phyloP scores from a whole-genome alignment of 2,888 invertebrate genomes.

The Tipula unca region DNA sequence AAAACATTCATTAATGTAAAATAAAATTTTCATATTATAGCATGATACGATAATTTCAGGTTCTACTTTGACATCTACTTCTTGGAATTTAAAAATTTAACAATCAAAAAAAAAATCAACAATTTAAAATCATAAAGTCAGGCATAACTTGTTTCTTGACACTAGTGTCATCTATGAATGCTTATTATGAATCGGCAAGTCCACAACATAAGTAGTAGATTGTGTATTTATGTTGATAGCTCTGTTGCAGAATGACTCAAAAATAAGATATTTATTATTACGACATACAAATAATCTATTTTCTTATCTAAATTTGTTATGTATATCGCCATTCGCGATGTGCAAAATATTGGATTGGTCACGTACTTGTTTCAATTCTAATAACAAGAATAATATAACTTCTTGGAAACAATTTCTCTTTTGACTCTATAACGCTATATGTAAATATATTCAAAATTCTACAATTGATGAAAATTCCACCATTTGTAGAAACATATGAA shows the following conservation, averaged over 20 bases:
- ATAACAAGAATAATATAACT: not conserved
- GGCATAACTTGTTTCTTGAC: too few species aligned
- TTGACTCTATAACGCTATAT: not conserved
- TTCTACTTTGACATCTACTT: too few species aligned
- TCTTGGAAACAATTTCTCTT: not conserved
- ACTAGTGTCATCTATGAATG: too few species aligned
- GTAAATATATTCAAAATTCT: not conserved
- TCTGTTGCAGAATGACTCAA: not conserved
- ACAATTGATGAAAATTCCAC: not conserved
- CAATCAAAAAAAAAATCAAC: too few species aligned
- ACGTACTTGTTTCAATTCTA: not conserved
- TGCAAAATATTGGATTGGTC: not conserved
- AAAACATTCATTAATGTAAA: too few species aligned
- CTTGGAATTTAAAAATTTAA: too few species aligned
- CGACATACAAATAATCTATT: not conserved
- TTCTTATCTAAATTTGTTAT: not conserved
- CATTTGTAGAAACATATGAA: not conserved
- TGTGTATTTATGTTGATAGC: not conserved
- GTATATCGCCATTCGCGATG: not conserved
- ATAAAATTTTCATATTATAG: too few species aligned
- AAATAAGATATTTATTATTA: not conserved
- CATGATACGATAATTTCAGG: too few species aligned
- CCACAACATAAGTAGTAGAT: too few species aligned
- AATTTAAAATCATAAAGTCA: too few species aligned
- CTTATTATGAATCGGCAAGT: too few species aligned